Base-by-base conservation (phyloP, 1,140 invertebrate genomes). In the Drosophila ironensis region DNA sequence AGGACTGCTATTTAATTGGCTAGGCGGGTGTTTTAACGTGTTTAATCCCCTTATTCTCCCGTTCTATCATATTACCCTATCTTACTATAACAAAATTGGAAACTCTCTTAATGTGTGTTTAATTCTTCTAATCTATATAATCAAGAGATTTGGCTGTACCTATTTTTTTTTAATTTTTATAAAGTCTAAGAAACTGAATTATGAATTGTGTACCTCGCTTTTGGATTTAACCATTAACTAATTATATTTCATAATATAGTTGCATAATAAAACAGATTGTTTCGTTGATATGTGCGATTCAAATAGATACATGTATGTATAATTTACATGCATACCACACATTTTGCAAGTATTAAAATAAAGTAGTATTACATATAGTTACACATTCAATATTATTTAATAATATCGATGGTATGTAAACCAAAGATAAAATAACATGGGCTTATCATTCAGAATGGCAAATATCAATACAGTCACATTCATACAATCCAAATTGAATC, bases 391-490 rank as follows among this genome's bases (percentile, higher is more conserved):
- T 17, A 41, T 28, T 50, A 25, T n/a, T 22, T 16, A 53, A 7
- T 20, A 24, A 24, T 19, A 51, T 50, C 12, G 11, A n/a, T n/a
- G n/a, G n/a, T n/a, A n/a, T 50, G 9, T 51, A 50, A 28, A 11
- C 24, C 6, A 22, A 54, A 17, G 17, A 59, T 24, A 41, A 59
- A 51, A 47, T 38, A 61, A 27, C 17, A 67, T 33, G 68, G 48
- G 6, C 56, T 28, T 68, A 51, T 56, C 66, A 48, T 33, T 69
- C 64, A 46, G 28, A 69, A 48, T 48, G 59, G 56, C 54, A 45
- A 70, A 46, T 37, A 24, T 59, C 2, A 38, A 35, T 48, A 70
- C 67, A 71, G 52, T 72, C 45, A 76, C 68, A 78, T 61, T 61
- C 73, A 77, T 53, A 27, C 53, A 73, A 51, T 46, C 28, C 16